Evolutionary conservation across 2,113 vertebrate species (phyloP), one percentile per base, ranked within the genome.

Genomic region (Euleptes europaea): DNA sequence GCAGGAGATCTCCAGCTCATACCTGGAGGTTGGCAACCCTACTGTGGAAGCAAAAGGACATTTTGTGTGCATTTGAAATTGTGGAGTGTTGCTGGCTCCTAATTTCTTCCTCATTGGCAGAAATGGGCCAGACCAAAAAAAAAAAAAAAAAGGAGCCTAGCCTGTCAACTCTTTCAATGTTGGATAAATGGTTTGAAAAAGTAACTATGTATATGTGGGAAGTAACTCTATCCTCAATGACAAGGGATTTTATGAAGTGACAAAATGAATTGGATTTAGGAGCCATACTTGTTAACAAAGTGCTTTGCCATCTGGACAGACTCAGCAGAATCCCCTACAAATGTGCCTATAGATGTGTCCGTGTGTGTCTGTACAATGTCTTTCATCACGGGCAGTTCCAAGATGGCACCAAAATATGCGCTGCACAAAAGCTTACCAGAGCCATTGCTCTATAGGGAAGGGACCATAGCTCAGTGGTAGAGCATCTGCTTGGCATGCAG

Each of bases 141-240:
- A 4, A 0, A 17, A 9, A 11, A 47, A 10, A 44, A 44, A 9
- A 44, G 38, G n/a, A 28, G 51, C 26, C 17, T 51, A 15, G 5
- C 23, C 35, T 84, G 40, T 40, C 35, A 77, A 49, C 12, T 15
- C 72, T 49, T 49, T 42, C 44, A 49, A 54, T 75, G 60, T 28
- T 54, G 42, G 26, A 49, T 14, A 31, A 23, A 21, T 31, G 69
- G 33, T 65, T 9, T 49, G 75, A 67, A 31, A 19, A 31, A 85
- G 0, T 51, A 78, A 80, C 38, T 42, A 1, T 5, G 42, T 67
- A 66, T 67, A 1, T 44, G 19, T 15, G 67, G 65, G 38, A 60
- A 84, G 40, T 66, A 1, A 84, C 75, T 82, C 51, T 8, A 42
- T 49, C 63, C 85, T 0, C 31, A 0, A 42, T n/a, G 9, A 42